Evolutionary conservation across 2,797 vertebrate genomes (phyloP), one percentile per base, ranked within the genome.

Genomic region (Otus scops): DNA sequence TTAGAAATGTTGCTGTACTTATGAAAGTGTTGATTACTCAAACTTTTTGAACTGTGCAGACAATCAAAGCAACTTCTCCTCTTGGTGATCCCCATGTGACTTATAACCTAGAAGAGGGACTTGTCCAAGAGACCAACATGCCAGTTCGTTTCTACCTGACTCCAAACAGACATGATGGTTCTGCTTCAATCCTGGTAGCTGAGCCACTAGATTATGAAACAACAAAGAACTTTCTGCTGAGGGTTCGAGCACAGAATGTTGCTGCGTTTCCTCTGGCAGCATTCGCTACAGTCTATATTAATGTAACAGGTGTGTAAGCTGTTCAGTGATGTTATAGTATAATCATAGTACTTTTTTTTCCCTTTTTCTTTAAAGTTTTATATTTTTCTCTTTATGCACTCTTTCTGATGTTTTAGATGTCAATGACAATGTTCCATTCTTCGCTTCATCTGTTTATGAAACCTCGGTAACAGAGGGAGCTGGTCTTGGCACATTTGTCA

Each of bases 381-480:
- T 26, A 8, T 7, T 57, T 89, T 77, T 79, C 15, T 86, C 13
- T 73, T 5, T 73, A 8, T 53, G 12, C 7, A 1, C 61, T 88
- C 54, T 96, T 84, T 93, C 43, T 75, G 63, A 11, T 70, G 12
- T 76, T 93, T 91, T 53, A 99, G 99, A 99, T 96, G 99, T 99
- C 63, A 99, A 99, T 38, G 99, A 99, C 97, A 99, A 99, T 27
- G 99, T 99, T 61, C 99, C 99, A 1, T 99, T 99, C 97, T 99
- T 99, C 97, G 99, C 99, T 57, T 99, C 99, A 12, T 98, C 99
- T 75, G 98, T 99, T 97, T 99, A 99, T 36, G 99, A 99, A 95
- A 98, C 98, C 15, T 98, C 98, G 0, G 98, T 99, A 86, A 98
- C 98, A 9, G 99, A 99, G 94, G 99, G 98, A 80, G 98, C 97